These are phyloP conservation scores for Bombus soroeensis DNA, from an alignment of 1,140 invertebrate genomes.

Conservation along the genomic window DNA sequence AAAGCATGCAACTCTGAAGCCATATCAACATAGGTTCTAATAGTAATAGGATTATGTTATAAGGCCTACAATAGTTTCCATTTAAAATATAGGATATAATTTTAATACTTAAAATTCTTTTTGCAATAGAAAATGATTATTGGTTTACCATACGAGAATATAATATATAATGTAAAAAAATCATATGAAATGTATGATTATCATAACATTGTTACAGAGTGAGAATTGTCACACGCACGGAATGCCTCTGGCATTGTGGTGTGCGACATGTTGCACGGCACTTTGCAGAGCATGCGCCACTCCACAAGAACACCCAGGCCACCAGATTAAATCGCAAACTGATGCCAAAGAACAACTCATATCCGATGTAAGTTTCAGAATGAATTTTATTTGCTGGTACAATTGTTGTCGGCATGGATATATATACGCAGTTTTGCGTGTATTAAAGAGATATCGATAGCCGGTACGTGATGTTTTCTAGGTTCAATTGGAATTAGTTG, in stretches of 20 bases:
- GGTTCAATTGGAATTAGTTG: slow-evolving; percentile 82
- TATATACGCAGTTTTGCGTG: too few relatives aligned
- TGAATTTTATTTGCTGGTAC: neutral
- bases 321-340: slow-evolving; percentile 86
- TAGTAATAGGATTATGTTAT: slow-evolving; percentile 70
- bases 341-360: slow-evolving; percentile 88
- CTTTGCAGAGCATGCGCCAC: slow-evolving; percentile 88
- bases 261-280: slow-evolving; percentile 86
- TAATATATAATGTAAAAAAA: neutral
- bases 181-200: neutral
- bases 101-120: neutral
- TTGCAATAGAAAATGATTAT: neutral
- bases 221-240: slow-evolving; percentile 89
- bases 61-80: slow-evolving; percentile 46
- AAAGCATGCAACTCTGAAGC: slow-evolving; percentile 64
- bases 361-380: slow-evolving; percentile 83
- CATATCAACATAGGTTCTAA: slow-evolving; percentile 60
- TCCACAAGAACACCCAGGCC: slow-evolving; percentile 85
- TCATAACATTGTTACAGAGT: slow-evolving; percentile 72
- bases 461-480: slow-evolving; percentile 44
- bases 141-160: neutral
- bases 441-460: neutral
- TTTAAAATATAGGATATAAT: neutral
- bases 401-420: neutral
- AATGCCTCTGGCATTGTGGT: slow-evolving; percentile 89